phyloP scores from a whole-genome alignment of 2,888 invertebrate genomes.

The Andricus curvator region DNA sequence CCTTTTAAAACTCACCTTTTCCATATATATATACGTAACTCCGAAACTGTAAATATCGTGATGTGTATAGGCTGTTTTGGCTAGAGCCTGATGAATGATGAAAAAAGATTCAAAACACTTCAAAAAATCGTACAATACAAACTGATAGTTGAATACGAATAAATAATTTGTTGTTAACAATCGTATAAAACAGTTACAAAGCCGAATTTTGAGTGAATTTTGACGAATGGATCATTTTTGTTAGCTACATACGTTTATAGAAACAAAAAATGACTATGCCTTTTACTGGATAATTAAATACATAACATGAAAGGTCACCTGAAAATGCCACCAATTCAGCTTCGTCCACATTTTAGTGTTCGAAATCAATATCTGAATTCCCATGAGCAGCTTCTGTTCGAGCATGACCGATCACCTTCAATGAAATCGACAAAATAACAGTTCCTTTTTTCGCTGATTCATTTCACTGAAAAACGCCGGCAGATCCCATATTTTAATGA shows the following conservation, averaged over 20 bases:
- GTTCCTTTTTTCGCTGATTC: slow-evolving; percentile 48
- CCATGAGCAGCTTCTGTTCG: slow-evolving; percentile 52
- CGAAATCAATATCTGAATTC: slow-evolving; percentile 59
- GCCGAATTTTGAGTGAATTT: no score
- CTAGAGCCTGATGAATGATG: no score
- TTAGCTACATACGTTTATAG: not conserved
- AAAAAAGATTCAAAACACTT: no score
- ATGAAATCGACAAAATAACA: slow-evolving; percentile 48
- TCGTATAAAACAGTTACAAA: no score
- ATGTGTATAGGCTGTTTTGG: no score
- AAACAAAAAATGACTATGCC: not conserved
- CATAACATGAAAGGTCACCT: slow-evolving; percentile 1
- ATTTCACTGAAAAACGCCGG: not conserved
- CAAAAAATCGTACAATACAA: no score
- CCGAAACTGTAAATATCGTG: no score
- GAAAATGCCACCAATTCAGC: slow-evolving; percentile 54
- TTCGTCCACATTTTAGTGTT: slow-evolving; percentile 51
- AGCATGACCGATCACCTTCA: slow-evolving; percentile 56
- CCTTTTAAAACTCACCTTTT: no score
- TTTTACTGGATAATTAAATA: not conserved
- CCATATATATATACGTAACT: no score
- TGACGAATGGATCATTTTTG: not conserved
- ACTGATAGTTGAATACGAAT: no score
- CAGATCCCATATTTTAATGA: not conserved
- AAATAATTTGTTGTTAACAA: no score